Conservation (phyloP, 2,113 vertebrate species). For the Apeltes quadracus region DNA sequence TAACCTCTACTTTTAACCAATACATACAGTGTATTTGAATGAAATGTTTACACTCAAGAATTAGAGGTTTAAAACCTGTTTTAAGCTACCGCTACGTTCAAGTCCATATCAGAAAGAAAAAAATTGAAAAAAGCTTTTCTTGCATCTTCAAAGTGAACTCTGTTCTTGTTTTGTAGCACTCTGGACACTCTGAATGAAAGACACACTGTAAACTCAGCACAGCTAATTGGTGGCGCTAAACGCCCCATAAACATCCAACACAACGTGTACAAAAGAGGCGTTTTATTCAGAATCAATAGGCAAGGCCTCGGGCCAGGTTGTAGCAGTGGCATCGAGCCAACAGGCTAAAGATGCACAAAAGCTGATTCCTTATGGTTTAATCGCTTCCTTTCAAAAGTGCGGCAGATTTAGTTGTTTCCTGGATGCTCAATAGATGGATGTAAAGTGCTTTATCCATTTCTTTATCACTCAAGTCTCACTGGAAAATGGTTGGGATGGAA, state of each 20-base stretch:
- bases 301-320: conserved; percentile 25
- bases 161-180: not conserved
- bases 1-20: no score
- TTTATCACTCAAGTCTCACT: not conserved
- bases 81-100: not conserved
- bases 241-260: conserved; percentile 41
- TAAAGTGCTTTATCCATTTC: not conserved
- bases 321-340: conserved; percentile 35
- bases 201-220: not conserved
- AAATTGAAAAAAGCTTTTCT: not conserved
- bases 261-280: conserved; percentile 20
- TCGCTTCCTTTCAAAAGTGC: conserved; percentile 18
- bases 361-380: conserved; percentile 14
- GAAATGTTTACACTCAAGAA: not conserved
- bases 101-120: not conserved
- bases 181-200: not conserved
- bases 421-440: conserved; percentile 1
- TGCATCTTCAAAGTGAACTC: not conserved
- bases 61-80: not conserved
- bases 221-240: conserved; percentile 55
- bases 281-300: conserved; percentile 53
- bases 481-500: no score
- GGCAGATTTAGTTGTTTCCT: conserved; percentile 40
- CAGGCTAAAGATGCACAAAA: conserved; percentile 11
- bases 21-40: not conserved